Percentiles rank a stretch among this genome's conserved stretches.
phyloP scores from a whole-genome alignment of 2,797 vertebrate species.

The Karalla daura region DNA sequence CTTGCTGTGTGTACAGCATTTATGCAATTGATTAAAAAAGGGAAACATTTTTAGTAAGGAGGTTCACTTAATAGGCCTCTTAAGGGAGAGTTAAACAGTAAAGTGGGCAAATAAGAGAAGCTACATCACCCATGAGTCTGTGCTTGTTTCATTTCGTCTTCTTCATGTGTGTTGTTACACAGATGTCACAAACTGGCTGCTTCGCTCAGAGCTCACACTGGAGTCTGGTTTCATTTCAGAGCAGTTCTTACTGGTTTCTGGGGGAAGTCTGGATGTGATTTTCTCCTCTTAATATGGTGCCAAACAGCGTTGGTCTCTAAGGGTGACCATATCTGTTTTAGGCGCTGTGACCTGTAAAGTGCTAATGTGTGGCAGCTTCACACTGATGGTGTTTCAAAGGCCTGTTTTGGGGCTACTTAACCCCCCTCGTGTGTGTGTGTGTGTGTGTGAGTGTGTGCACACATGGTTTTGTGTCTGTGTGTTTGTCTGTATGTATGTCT shows the following conservation, averaged over 20 bases:
- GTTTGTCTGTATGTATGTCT: neutral
- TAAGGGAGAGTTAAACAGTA: no score
- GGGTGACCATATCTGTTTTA: slow-evolving; percentile 67
- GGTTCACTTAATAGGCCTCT: no score
- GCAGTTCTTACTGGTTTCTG: slow-evolving; percentile 28
- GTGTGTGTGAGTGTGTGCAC: neutral
- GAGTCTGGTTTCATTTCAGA: slow-evolving; percentile 18
- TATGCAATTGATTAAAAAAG: no score
- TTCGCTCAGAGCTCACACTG: slow-evolving; percentile 3
- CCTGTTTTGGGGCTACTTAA: slow-evolving; percentile 46
- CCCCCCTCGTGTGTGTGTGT: slow-evolving; percentile 1
- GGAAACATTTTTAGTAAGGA: no score
- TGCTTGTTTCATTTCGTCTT: neutral
- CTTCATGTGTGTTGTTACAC: neutral
- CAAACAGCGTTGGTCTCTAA: slow-evolving; percentile 59
- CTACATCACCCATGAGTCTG: neutral
- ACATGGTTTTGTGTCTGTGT: neutral
- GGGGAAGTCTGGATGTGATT: slow-evolving; percentile 54
- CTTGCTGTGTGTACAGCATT: no score
- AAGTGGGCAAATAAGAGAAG: no score
- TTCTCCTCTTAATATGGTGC: slow-evolving; percentile 38
- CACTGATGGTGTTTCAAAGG: slow-evolving; percentile 69
- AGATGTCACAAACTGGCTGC: neutral
- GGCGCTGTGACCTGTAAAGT: slow-evolving; percentile 76
- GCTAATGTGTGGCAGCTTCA: slow-evolving; percentile 86